Conservation (phyloP, 2,113 vertebrate species). For the Callocephalon fimbriatum region DNA sequence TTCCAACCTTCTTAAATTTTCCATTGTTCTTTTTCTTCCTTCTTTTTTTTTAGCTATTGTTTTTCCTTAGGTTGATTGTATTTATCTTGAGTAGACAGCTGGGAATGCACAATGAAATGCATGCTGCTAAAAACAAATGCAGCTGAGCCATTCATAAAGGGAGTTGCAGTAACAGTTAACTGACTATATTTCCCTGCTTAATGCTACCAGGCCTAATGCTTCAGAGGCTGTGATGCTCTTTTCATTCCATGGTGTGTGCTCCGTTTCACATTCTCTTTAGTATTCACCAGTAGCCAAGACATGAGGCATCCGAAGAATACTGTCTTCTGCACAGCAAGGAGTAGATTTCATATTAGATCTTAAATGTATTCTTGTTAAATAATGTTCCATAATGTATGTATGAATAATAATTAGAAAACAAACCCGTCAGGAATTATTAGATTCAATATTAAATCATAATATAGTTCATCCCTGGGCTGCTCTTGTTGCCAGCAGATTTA, state of each 20-base stretch:
- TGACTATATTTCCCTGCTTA: neutral
- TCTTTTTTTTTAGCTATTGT: neutral
- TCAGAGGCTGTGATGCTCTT: neutral
- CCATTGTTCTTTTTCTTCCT: neutral
- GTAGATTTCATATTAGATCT: neutral
- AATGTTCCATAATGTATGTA: neutral
- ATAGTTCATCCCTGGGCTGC: neutral
- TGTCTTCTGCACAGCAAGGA: neutral
- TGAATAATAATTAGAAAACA: constrained; percentile 22
- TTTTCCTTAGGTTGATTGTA: neutral
- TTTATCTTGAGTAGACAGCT: neutral
- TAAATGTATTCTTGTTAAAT: neutral
- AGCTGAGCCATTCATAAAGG: neutral
- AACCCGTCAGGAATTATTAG: neutral
- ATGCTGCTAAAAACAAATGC: neutral
- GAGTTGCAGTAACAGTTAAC: neutral
- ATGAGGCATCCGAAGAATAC: neutral
- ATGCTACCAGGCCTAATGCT: neutral
- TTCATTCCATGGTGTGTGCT: neutral
- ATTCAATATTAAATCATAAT: neutral
- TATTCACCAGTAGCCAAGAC: neutral
- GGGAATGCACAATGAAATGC: neutral
- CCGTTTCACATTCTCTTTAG: fast-evolving
- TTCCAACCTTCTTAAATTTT: neutral
- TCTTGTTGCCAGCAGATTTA: neutral